phyloP scores from a whole-genome alignment of 2,113 vertebrate genomes.

The Onychorhynchus coronatus region DNA sequence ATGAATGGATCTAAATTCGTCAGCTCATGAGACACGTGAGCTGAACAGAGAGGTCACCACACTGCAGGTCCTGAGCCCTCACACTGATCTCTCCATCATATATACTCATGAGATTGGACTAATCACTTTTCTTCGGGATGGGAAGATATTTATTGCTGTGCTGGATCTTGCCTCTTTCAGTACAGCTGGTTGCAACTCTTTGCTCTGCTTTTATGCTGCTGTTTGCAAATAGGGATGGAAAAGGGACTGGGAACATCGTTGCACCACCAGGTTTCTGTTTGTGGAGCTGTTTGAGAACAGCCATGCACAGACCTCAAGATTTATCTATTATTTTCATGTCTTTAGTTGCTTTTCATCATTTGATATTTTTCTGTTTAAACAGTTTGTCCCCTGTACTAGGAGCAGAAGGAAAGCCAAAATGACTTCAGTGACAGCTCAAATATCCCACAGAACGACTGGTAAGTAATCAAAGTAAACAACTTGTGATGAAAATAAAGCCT shows the following conservation, averaged over 20 bases:
- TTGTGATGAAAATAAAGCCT: background rate
- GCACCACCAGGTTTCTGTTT: background rate
- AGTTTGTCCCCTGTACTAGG: slow-evolving; percentile 3
- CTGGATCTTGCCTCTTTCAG: background rate
- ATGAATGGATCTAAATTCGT: background rate
- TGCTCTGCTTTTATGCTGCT: background rate
- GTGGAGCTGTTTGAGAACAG: background rate
- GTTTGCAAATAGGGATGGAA: background rate
- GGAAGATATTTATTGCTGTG: background rate
- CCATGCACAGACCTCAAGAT: background rate
- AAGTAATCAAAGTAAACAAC: slow-evolving; percentile 44
- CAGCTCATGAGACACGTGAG: background rate
- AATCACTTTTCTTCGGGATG: background rate
- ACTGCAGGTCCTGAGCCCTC: background rate
- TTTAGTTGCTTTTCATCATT: background rate
- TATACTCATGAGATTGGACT: background rate
- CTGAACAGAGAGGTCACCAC: background rate
- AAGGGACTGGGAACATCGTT: background rate
- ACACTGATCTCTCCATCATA: background rate
- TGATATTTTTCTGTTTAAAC: slow-evolving; percentile 36
- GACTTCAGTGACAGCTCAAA: slow-evolving; percentile 23
- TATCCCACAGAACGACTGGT: background rate
- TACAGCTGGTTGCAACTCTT: background rate
- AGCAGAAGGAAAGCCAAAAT: slow-evolving; percentile 17
- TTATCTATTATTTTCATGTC: slow-evolving; percentile 32